phyloP scores from a whole-genome alignment of 2,113 vertebrate species.

The Centropus bengalensis region DNA sequence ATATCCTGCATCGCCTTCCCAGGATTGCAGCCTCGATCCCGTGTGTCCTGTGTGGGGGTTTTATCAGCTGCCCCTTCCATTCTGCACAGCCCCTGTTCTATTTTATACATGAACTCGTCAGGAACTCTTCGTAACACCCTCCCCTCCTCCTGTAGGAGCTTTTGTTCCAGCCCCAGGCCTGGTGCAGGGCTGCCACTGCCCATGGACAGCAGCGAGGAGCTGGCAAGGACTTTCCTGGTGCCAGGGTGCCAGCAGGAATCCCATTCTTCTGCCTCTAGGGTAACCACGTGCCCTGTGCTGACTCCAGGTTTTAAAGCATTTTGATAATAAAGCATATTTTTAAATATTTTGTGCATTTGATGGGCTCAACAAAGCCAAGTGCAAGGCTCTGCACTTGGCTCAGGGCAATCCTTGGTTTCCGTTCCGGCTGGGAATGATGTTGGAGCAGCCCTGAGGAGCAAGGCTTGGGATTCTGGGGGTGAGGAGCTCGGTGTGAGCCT shows the following conservation, averaged over 20 bases:
- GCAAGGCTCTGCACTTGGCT: too few relatives aligned
- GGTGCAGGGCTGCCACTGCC: background rate
- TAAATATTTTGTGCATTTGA: background rate
- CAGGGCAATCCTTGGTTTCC: too few relatives aligned
- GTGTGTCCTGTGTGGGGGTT: background rate
- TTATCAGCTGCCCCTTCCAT: background rate
- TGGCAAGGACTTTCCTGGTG: background rate
- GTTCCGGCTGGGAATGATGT: too few relatives aligned
- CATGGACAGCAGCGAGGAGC: background rate
- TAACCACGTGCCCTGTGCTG: background rate
- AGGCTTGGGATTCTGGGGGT: too few relatives aligned
- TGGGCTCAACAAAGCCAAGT: too few relatives aligned
- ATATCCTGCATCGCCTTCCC: background rate
- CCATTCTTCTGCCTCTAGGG: background rate
- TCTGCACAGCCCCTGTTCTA: background rate
- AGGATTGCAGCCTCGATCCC: background rate
- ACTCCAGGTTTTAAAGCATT: background rate
- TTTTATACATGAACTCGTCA: background rate
- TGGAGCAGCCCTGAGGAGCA: too few relatives aligned
- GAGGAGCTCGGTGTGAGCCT: too few relatives aligned
- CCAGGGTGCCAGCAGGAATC: fast-evolving
- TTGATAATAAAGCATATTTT: conserved; percentile 10
- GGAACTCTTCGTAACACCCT: background rate
- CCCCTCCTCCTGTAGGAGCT: background rate
- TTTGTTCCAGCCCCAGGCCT: background rate